Base-by-base conservation (phyloP, 2,113 vertebrate genomes). In the Campylomormyrus tamandua region DNA sequence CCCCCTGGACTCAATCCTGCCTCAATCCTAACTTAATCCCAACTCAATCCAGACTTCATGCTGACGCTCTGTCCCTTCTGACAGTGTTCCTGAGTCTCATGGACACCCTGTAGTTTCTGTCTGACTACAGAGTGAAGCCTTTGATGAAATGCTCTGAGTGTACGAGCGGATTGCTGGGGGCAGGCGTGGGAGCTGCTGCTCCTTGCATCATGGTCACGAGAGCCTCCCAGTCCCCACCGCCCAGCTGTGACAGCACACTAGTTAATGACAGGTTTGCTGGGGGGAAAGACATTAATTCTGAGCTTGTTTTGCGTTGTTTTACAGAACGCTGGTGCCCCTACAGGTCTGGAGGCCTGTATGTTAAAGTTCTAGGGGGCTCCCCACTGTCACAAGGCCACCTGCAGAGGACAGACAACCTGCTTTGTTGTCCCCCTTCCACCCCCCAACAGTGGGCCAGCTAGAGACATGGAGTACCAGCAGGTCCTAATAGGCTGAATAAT, bases 401-500 rank as follows among this genome's bases (percentile, higher is more conserved):
- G 15, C 49, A 45, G 77, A 27, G 62, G n/a, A 13, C 62, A 31
- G 62, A 70, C 62, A 31, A 13, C 9, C 27, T 31, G 77, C 48
- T 31, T 45, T 83, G 19, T n/a, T 58, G 77, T 9, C 8, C 9
- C 45, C 74, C 3, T 11, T 27, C 62, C 24, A 27, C n/a, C 58
- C 66, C 49, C 35, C 50, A n/a, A 31, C 24, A 56, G 17, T 90
- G 11, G 56, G 35, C 45, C 83, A 48, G 50, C 17, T 19, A 46
- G 53, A 87, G 83, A 86, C 11, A 46, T 27, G 24, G 13, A 87
- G 49, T 19, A 27, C 31, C 15, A 19, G 31, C n/a, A 45, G 46
- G 62, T 17, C 84, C 66, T 87, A 53, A 84, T 83, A 62, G 74
- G 89, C 39, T 89, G 89, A 89, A 84, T 89, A 84, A 85, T 89